Evolutionary conservation across 2,888 invertebrate genomes (phyloP).

Genomic region (Nymphalis c-album): DNA sequence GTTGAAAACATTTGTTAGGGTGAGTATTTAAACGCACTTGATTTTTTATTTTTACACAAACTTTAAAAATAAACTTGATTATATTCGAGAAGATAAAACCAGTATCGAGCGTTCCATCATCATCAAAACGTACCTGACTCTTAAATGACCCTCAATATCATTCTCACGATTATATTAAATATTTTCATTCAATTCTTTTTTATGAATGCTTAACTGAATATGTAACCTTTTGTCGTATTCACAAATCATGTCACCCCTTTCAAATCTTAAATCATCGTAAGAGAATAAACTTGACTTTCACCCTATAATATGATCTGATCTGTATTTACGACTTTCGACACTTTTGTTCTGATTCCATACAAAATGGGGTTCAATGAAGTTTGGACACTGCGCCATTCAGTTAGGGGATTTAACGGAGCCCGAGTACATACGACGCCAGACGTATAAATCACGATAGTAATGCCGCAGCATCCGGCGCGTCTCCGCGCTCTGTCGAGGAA

Average conservation of each 20-base stretch:
- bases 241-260: conserved; percentile 40
- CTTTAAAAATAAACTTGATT: conserved; percentile 26
- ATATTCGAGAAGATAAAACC: neutral
- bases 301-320: conserved; percentile 43
- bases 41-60: conserved; percentile 73
- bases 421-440: conserved; percentile 66
- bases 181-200: neutral
- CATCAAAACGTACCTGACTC: too few species aligned
- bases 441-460: conserved; percentile 77
- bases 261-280: conserved; percentile 56
- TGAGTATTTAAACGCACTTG: conserved; percentile 72
- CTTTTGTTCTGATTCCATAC: conserved; percentile 20
- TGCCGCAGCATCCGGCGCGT: conserved; percentile 75
- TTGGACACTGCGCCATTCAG: conserved; percentile 54
- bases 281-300: conserved; percentile 54
- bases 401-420: conserved; percentile 66
- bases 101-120: neutral
- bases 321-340: conserved; percentile 27
- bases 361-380: conserved; percentile 30
- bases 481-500: conserved; percentile 60
- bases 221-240: neutral
- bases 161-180: neutral
- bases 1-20: conserved; percentile 75
- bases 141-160: too few species aligned
- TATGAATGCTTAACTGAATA: neutral